These are phyloP conservation scores for Agapetus fuscipes DNA, from an alignment of 2,888 invertebrate genomes.

Conservation along the genomic window DNA sequence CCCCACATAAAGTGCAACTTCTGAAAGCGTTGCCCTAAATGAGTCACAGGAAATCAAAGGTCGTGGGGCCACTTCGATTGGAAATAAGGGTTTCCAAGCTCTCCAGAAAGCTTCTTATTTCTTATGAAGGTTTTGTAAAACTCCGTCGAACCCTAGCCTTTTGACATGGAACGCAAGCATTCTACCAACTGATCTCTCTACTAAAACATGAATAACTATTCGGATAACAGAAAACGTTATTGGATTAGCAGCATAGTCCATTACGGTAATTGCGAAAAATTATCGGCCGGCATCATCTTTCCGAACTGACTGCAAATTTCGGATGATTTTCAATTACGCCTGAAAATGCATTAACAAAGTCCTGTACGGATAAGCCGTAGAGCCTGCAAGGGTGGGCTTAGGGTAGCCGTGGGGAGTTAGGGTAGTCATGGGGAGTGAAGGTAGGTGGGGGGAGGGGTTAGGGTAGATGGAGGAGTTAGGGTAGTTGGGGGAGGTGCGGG, in stretches of 20 bases:
- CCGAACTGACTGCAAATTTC: conserved; percentile 4
- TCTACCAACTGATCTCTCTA: too few relatives aligned
- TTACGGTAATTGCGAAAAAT: not conserved
- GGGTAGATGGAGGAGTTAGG: not conserved
- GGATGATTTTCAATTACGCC: conserved; percentile 18
- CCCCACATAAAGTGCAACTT: too few relatives aligned
- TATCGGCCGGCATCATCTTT: not conserved
- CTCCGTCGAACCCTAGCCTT: too few relatives aligned
- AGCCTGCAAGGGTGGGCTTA: not conserved
- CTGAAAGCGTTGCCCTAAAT: too few relatives aligned
- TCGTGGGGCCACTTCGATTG: too few relatives aligned
- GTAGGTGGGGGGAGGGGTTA: conserved; percentile 3
- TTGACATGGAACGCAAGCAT: too few relatives aligned
- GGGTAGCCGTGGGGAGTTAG: not conserved
- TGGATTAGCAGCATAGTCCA: not conserved
- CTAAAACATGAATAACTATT: too few relatives aligned
- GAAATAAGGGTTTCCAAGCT: too few relatives aligned
- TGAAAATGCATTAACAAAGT: conserved; percentile 16
- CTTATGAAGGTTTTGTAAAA: too few relatives aligned
- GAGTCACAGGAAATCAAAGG: too few relatives aligned
- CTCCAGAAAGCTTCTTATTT: too few relatives aligned
- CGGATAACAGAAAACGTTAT: too few relatives aligned
- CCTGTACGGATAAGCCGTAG: conserved; percentile 1
- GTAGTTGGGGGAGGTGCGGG: conserved; percentile 1
- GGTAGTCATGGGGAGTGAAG: not conserved